Base-by-base conservation (phyloP, 2,888 invertebrate species). In the Empis livida region DNA sequence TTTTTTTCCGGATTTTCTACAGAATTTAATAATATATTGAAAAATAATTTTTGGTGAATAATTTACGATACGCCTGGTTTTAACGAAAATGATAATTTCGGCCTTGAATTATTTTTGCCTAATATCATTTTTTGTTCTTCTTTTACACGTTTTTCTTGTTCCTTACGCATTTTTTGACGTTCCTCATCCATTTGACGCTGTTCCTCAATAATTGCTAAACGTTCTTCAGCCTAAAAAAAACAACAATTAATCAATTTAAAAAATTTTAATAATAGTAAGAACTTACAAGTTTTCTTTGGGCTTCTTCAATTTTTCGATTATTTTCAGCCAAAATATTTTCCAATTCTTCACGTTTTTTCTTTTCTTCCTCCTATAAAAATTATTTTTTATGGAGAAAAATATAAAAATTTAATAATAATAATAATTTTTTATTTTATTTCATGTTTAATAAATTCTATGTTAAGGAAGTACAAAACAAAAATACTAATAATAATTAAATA, bases 271-370 rank as follows among this genome's bases (percentile, higher is more conserved):
- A n/a, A n/a, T n/a, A n/a, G n/a, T n/a, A n/a, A n/a, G n/a, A 30
- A 42, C 79, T 78, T 70, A 95, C 95, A 83, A 95, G 76, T 82
- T 92, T 93, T 65, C 84, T 83, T 76, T 94, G 94, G 57, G 94
- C 94, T 70, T 95, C 94, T 73, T 95, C 94, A 57, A 95, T 93
- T 76, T 94, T 95, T 72, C 80, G 82, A 79, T 94, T 94, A 77
- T 96, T 96, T 77, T 96, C 95, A 61, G 91, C 92, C 81, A 95
- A 84, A 73, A 95, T 95, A 72, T 82, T 82, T 75, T 95, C 94
- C 68, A 95, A 79, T 73, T 93, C 91, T 78, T 91, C 88, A 63
- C 92, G 84, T 76, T 95, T 94, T 75, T 85, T 83, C 72, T 82
- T 82, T 77, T 96, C 95, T 79, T 93, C 94, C 78, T 94, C 95